A percentile compares a stretch with the other conserved stretches of the same genome.
Conservation (phyloP, 2,113 vertebrate genomes). For the Cnemophilus loriae region DNA sequence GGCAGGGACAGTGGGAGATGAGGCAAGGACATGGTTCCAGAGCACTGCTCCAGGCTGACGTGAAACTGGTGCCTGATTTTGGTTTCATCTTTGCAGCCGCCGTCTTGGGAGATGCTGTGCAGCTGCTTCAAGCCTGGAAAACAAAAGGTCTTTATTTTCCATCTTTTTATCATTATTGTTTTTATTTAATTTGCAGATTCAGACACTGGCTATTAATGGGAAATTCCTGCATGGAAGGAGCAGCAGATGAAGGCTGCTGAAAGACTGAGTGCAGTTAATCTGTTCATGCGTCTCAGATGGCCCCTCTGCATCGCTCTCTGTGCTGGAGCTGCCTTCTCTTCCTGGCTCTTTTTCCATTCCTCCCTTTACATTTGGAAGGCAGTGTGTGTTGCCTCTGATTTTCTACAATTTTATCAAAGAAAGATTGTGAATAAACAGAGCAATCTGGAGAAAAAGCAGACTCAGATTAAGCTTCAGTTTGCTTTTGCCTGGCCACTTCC, state of each 20-base stretch:
- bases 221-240: background rate
- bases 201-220: background rate
- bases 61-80: background rate
- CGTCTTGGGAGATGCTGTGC: background rate
- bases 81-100: background rate
- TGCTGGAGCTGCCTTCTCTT: background rate
- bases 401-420: conserved; percentile 23
- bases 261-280: background rate
- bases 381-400: background rate
- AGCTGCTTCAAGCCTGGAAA: background rate
- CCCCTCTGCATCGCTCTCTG: background rate
- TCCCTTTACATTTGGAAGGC: conserved; percentile 20
- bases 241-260: background rate
- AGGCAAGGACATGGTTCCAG: background rate
- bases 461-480: background rate
- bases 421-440: conserved; percentile 30
- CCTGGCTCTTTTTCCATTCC: background rate
- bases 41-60: background rate
- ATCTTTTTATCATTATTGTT: background rate
- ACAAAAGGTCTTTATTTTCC: background rate
- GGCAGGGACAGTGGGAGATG: background rate
- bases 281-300: background rate
- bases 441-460: background rate
- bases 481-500: background rate
- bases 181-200: background rate